Conservation (phyloP, 2,888 invertebrate genomes). For the Trissolcus brochymenae region DNA sequence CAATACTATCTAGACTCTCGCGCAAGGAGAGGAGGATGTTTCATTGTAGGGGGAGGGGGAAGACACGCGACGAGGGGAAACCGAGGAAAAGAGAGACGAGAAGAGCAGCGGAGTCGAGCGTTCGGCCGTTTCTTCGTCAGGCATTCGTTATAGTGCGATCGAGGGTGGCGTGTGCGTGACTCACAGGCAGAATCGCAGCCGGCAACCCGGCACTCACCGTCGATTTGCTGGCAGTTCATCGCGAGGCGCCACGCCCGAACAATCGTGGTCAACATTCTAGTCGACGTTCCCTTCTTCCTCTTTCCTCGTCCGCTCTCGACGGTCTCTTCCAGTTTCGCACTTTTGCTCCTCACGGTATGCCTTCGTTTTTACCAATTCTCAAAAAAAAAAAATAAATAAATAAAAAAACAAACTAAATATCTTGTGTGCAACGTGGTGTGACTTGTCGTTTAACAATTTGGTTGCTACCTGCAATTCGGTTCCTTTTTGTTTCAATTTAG, state of each 20-base stretch:
- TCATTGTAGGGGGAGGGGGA: slow-evolving; percentile 6
- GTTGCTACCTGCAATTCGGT: not conserved
- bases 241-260: slow-evolving; percentile 76
- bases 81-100: slow-evolving; percentile 10
- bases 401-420: too few species aligned
- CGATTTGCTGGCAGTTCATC: slow-evolving; percentile 72
- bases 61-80: slow-evolving; percentile 31
- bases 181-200: slow-evolving; percentile 69
- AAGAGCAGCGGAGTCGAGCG: slow-evolving; percentile 28
- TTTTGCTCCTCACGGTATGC: slow-evolving; percentile 20
- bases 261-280: slow-evolving; percentile 58
- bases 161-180: slow-evolving; percentile 69
- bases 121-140: slow-evolving; percentile 46
- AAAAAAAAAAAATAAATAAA: too few species aligned
- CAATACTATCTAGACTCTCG: slow-evolving; percentile 30
- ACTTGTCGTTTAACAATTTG: not conserved
- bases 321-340: slow-evolving; percentile 25
- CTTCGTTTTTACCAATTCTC: not conserved
- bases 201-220: slow-evolving; percentile 62
- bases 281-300: slow-evolving; percentile 44
- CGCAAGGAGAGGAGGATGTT: slow-evolving; percentile 1
- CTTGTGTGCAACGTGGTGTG: not conserved
- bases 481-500: not conserved
- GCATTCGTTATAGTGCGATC: slow-evolving; percentile 55
- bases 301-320: slow-evolving; percentile 36